phyloP scores from a whole-genome alignment of 2,797 vertebrate species.

The Australoheros facetus region DNA sequence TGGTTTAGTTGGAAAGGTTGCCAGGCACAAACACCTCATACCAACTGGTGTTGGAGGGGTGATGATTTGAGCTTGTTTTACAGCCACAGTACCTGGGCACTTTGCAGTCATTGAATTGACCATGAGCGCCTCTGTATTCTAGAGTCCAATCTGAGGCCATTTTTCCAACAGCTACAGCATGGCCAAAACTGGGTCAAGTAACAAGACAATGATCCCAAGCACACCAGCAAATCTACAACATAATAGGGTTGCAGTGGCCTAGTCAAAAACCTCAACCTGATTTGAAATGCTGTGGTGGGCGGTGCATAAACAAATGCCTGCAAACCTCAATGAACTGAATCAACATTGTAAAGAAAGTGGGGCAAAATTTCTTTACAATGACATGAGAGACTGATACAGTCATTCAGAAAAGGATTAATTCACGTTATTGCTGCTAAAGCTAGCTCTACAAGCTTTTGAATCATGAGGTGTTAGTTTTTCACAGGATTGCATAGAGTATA shows the following conservation, averaged over 20 bases:
- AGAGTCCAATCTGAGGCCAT: neutral
- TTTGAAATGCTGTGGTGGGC: neutral
- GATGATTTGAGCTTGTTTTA: neutral
- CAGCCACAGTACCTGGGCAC: neutral
- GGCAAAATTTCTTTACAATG: neutral
- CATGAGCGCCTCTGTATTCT: neutral
- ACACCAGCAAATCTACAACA: neutral
- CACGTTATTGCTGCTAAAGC: neutral
- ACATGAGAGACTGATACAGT: fast-evolving
- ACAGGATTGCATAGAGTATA: no score
- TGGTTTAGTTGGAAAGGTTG: neutral
- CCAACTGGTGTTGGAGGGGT: neutral
- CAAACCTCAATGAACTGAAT: neutral
- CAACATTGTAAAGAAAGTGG: neutral
- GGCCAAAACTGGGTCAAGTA: neutral
- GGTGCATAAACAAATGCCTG: neutral
- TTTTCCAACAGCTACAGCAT: neutral
- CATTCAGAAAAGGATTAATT: neutral
- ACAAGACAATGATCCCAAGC: neutral
- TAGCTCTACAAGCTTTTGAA: neutral
- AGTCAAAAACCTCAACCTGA: neutral
- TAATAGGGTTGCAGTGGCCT: neutral
- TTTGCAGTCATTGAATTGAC: neutral
- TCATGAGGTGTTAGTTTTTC: neutral
- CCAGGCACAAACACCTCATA: neutral